Base-by-base conservation (phyloP, 53 echinoderm and acorn worm genomes). In the Mesocentrotus franciscanus region DNA sequence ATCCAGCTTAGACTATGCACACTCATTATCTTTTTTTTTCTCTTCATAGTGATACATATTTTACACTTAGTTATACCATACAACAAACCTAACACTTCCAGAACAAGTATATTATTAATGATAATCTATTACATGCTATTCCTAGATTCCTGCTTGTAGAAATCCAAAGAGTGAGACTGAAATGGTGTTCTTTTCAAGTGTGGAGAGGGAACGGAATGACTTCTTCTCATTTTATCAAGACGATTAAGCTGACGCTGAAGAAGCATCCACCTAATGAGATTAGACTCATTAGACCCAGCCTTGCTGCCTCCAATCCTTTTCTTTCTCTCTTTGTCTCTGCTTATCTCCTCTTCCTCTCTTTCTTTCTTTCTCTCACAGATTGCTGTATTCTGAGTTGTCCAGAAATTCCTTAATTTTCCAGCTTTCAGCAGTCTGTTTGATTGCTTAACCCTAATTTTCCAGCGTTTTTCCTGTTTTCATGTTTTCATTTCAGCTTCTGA, bases 171-270 rank as follows among this genome's bases (percentile, higher is more conserved):
- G 58, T 57, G 58, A 10, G 27, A 81, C 10, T 42, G 36, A 42
- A 81, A 81, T 39, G 22, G 0, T 42, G 64, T 16, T 8, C 20
- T 29, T 84, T 84, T 84, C 49, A 84, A 27, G 87, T 87, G 87
- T 87, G 87, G n/a, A 87, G 27, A 87, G 87, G 87, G 87, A 27
- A 57, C n/a, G 58, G 68, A 66, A 91, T 91, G 66, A 91, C 62
- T 91, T 91, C 91, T 91, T 91, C 66, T 91, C 91, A 91, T 91
- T 91, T 91, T 66, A 91, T 91, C 91, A 91, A 91, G 91, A 30
- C 91, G 91, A 91, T 91, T 91, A 91, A 66, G 22, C 91, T 91
- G 91, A 61, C 61, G 91, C 87, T 87, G 66, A 66, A 91, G 66
- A 66, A 64, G 66, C 91, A n/a, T 61, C 66, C 1, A 1, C 12